Conservation (phyloP, 1,140 invertebrate species). For the Pseudachorutes palmiensis region DNA sequence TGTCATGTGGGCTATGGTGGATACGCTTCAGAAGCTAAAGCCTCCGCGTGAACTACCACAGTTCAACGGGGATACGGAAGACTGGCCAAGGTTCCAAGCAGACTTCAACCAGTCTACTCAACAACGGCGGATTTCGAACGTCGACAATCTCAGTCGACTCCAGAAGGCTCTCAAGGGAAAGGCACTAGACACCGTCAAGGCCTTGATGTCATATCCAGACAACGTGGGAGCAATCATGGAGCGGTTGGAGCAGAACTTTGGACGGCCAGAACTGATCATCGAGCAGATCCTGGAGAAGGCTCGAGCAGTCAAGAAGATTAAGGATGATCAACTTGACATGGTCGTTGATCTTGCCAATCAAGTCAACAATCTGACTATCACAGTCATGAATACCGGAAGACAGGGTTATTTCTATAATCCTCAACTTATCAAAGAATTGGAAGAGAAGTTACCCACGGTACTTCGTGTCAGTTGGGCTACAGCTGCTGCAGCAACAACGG, state of each 20-base stretch:
- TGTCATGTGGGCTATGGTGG: too few relatives aligned
- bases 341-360: neutral
- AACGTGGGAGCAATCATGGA: neutral
- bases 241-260: neutral
- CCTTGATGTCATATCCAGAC: neutral
- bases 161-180: neutral
- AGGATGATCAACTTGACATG: neutral
- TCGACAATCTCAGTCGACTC: neutral
- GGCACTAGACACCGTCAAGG: neutral
- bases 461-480: neutral
- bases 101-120: neutral
- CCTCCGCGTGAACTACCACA: neutral
- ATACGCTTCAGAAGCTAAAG: neutral
- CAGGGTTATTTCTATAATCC: neutral
- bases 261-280: slow-evolving; percentile 5
- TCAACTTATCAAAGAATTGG: neutral
- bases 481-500: neutral
- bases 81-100: neutral
- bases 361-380: slow-evolving; percentile 3
- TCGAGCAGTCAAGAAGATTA: neutral
- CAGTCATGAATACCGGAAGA: neutral
- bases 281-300: neutral
- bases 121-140: neutral
- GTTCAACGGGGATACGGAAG: neutral
- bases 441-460: slow-evolving; percentile 1